These are phyloP conservation scores for Potamarius usumacintae DNA, from an alignment of 2,113 vertebrate species.

Conservation along the genomic window DNA sequence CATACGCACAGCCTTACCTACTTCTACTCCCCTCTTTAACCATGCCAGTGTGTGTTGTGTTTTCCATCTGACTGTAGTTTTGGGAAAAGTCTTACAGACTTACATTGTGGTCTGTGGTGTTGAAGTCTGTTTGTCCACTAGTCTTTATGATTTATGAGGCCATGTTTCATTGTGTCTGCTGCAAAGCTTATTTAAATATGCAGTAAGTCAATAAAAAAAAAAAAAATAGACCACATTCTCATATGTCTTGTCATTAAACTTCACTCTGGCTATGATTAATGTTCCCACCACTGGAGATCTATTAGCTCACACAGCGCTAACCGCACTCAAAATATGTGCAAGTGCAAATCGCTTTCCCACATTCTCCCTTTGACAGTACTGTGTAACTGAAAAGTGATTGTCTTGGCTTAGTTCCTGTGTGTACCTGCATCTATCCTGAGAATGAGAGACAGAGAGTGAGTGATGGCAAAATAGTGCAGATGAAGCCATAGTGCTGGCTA, in stretches of 20 bases:
- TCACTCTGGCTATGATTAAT: slow-evolving; percentile 54
- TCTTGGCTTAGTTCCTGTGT: slow-evolving; percentile 62
- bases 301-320: slow-evolving; percentile 50
- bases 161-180: not conserved
- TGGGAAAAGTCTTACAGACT: too few relatives aligned
- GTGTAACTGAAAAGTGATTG: slow-evolving; percentile 68
- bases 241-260: slow-evolving; percentile 49
- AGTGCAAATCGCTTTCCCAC: slow-evolving; percentile 54
- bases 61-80: not conserved
- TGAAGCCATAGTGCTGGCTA: slow-evolving; percentile 59
- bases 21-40: slow-evolving; percentile 34
- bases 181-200: slow-evolving; percentile 26
- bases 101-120: not conserved
- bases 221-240: slow-evolving; percentile 24
- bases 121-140: not conserved
- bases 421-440: slow-evolving; percentile 10
- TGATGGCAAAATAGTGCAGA: slow-evolving; percentile 51
- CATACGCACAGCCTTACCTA: slow-evolving; percentile 31
- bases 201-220: slow-evolving; percentile 52
- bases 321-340: slow-evolving; percentile 58
- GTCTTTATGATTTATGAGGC: not conserved
- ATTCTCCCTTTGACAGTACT: slow-evolving; percentile 54
- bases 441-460: not conserved
- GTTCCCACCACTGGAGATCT: slow-evolving; percentile 53
- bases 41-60: not conserved